phyloP scores from a whole-genome alignment of 2,797 vertebrate genomes.

The Gymnodraco acuticeps region DNA sequence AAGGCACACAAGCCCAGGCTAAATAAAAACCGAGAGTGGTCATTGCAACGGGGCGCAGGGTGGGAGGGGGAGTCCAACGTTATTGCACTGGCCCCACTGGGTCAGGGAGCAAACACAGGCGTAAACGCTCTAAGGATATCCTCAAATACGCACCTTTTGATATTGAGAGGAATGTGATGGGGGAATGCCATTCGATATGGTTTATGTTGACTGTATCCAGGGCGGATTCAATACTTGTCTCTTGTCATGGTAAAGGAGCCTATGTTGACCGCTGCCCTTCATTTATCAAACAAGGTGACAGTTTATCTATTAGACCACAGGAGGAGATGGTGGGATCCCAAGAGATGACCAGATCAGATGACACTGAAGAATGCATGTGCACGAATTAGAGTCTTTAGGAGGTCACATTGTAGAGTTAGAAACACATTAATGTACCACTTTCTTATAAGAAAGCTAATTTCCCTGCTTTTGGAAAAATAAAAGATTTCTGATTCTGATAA shows the following conservation, averaged over 20 bases:
- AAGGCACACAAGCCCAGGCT: slow-evolving; percentile 86
- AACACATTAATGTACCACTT: background rate
- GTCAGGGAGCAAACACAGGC: slow-evolving; percentile 86
- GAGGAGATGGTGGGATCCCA: slow-evolving; percentile 65
- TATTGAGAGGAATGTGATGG: slow-evolving; percentile 78
- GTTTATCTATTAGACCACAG: slow-evolving; percentile 82
- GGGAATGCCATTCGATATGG: slow-evolving; percentile 72
- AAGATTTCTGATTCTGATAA: no score
- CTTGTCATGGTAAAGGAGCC: slow-evolving; percentile 87
- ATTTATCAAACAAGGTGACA: slow-evolving; percentile 84
- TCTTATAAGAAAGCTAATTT: background rate
- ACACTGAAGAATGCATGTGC: slow-evolving; percentile 42
- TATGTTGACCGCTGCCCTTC: slow-evolving; percentile 78
- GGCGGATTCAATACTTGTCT: slow-evolving; percentile 80
- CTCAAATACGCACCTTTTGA: slow-evolving; percentile 86
- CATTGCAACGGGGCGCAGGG: slow-evolving; percentile 81
- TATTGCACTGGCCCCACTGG: slow-evolving; percentile 81
- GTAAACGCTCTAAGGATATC: slow-evolving; percentile 82
- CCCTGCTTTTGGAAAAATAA: no score
- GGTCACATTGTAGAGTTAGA: slow-evolving; percentile 5
- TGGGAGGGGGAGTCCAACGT: slow-evolving; percentile 79
- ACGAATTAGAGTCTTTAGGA: slow-evolving; percentile 17
- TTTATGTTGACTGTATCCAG: slow-evolving; percentile 79
- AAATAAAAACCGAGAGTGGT: slow-evolving; percentile 82
- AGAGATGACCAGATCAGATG: slow-evolving; percentile 58